Conservation (phyloP, 2,113 vertebrate genomes). For the Dissostichus mawsoni region DNA sequence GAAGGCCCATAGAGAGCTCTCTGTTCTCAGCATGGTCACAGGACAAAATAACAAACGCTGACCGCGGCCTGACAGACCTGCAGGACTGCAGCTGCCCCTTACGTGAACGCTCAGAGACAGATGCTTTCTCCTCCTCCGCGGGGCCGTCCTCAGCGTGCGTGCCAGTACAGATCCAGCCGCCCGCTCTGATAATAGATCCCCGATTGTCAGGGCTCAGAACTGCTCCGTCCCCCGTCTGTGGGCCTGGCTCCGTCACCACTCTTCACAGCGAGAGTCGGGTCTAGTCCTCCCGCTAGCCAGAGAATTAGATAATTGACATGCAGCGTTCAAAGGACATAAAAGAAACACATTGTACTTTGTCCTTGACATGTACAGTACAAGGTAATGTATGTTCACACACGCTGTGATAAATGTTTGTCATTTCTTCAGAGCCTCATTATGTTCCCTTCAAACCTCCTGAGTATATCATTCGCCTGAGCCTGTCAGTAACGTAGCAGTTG, state of each 20-base stretch:
- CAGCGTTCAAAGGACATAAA: not conserved
- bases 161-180: conserved; percentile 64
- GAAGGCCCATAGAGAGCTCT: not conserved
- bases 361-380: conserved; percentile 18
- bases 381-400: not conserved
- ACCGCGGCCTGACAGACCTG: conserved; percentile 35
- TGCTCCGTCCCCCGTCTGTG: conserved; percentile 37
- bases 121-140: conserved; percentile 47
- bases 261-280: conserved; percentile 11
- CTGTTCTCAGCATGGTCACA: not conserved
- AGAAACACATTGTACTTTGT: conserved; percentile 1
- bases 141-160: conserved; percentile 41
- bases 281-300: conserved; percentile 8
- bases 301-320: conserved; percentile 11
- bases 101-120: conserved; percentile 33
- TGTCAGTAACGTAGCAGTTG: conserved; percentile 21
- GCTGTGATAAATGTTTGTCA: not conserved
- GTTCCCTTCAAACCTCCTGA: not conserved
- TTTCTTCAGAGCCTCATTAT: conserved; percentile 6
- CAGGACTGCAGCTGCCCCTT: conserved; percentile 29
- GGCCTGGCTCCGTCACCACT: conserved; percentile 25
- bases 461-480: conserved; percentile 1
- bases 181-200: conserved; percentile 69
- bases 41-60: conserved; percentile 21
- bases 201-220: conserved; percentile 65